phyloP scores from a whole-genome alignment of 2,888 invertebrate species.

The Serripes groenlandicus region DNA sequence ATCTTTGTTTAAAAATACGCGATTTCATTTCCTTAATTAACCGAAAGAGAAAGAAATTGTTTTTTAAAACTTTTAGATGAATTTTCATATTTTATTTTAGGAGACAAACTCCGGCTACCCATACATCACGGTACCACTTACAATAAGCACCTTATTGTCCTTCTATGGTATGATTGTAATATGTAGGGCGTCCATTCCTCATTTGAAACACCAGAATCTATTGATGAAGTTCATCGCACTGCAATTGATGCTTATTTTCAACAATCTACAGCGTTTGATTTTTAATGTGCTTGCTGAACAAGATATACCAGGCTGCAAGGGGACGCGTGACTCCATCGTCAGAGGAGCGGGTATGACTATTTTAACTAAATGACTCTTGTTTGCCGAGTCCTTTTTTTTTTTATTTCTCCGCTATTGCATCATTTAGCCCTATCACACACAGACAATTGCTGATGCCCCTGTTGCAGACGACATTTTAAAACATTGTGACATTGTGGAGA shows the following conservation, averaged over 20 bases:
- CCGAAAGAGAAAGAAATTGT: too few species aligned
- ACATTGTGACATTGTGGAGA: too few species aligned
- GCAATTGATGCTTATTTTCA: constrained; percentile 46
- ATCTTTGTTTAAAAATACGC: too few species aligned
- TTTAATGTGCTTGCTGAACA: constrained; percentile 49
- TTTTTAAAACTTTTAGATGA: neutral
- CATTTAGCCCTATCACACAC: too few species aligned
- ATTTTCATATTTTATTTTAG: constrained; percentile 14
- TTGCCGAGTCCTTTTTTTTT: neutral
- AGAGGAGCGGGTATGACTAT: constrained; percentile 60
- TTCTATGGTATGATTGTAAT: constrained; percentile 64
- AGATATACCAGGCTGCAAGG: constrained; percentile 56
- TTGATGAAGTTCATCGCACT: constrained; percentile 60
- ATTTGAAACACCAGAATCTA: constrained; percentile 50
- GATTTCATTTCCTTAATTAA: too few species aligned
- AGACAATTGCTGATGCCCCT: too few species aligned
- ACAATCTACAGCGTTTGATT: constrained; percentile 59
- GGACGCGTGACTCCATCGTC: constrained; percentile 49
- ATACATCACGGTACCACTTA: constrained; percentile 53
- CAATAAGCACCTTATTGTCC: constrained; percentile 51
- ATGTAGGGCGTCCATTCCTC: constrained; percentile 43
- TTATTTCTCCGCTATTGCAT: too few species aligned
- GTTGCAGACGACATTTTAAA: too few species aligned
- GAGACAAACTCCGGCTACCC: constrained; percentile 16
- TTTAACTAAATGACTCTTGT: neutral